Percentiles rank a stretch among this genome's conserved stretches.
Evolutionary conservation across 1,140 invertebrate species (phyloP).

Genomic region (Maconellicoccus hirsutus): DNA sequence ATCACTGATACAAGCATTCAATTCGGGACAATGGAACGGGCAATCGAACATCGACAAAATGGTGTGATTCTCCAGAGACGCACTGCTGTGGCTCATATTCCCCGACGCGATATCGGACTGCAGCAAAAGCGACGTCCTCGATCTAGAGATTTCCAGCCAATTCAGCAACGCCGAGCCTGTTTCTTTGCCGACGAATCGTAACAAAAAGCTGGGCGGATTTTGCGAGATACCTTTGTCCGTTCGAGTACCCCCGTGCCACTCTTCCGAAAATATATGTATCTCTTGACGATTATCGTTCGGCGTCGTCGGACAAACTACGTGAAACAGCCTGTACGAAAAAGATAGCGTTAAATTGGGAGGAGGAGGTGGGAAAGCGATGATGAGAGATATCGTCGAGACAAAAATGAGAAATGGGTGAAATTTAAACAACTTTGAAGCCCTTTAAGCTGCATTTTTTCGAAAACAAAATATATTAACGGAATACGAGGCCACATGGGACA

Average conservation of each 20-base stretch:
- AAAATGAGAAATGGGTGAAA: too few relatives aligned
- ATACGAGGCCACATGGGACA: too few relatives aligned
- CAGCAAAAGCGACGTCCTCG: conserved; percentile 40
- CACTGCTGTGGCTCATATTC: conserved; percentile 40
- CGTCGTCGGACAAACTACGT: conserved; percentile 58
- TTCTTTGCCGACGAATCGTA: conserved; percentile 58
- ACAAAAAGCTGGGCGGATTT: conserved; percentile 45
- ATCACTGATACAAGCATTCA: conserved; percentile 75
- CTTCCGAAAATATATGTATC: conserved; percentile 60
- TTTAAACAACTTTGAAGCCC: too few relatives aligned
- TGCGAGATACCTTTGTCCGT: conserved; percentile 24
- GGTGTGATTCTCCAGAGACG: conserved; percentile 37
- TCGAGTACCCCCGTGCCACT: conserved; percentile 40
- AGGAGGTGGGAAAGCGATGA: background rate
- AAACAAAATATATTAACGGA: too few relatives aligned
- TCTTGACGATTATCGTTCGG: conserved; percentile 50
- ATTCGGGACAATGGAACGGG: conserved; percentile 67
- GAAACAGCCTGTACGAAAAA: conserved; percentile 42
- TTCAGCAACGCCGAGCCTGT: conserved; percentile 56
- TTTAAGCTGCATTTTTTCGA: too few relatives aligned
- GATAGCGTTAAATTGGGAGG: background rate
- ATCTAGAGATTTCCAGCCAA: conserved; percentile 64
- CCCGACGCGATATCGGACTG: conserved; percentile 48
- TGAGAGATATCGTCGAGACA: too few relatives aligned
- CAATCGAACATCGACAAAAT: conserved; percentile 47